A percentile compares a stretch with the other conserved stretches of the same genome.
These are phyloP conservation scores for Thaleichthys pacificus DNA, from an alignment of 2,797 vertebrate species.

Conservation along the genomic window DNA sequence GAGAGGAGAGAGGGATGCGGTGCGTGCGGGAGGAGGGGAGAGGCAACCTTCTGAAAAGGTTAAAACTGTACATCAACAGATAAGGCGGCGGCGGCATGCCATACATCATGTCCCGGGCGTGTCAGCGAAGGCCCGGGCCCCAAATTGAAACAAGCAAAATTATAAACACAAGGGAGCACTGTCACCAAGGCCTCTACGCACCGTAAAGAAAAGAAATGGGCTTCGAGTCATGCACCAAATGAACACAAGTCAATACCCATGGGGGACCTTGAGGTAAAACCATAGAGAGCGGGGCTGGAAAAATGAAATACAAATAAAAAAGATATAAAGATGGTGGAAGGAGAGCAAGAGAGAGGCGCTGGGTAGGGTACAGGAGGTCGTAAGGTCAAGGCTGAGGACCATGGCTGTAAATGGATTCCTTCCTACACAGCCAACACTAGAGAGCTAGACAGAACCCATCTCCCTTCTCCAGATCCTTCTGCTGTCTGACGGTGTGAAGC, in stretches of 20 bases:
- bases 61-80: slow-evolving; percentile 80
- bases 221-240: slow-evolving; percentile 68
- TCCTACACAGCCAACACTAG: too few species aligned
- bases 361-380: slow-evolving; percentile 7
- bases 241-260: slow-evolving; percentile 63
- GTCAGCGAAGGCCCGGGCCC: slow-evolving; percentile 67
- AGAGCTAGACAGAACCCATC: too few species aligned
- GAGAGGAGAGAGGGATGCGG: neutral
- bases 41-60: slow-evolving; percentile 76
- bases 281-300: slow-evolving; percentile 46
- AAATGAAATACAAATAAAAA: slow-evolving; percentile 44
- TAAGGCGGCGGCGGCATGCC: slow-evolving; percentile 60
- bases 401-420: slow-evolving; percentile 20
- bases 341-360: slow-evolving; percentile 28
- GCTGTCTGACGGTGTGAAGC: too few species aligned
- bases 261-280: slow-evolving; percentile 61
- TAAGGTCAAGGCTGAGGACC: slow-evolving; percentile 31
- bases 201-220: slow-evolving; percentile 71
- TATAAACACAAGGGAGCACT: slow-evolving; percentile 75
- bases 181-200: slow-evolving; percentile 68
- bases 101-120: slow-evolving; percentile 72
- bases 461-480: too few species aligned
- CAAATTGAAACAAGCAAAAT: slow-evolving; percentile 78
- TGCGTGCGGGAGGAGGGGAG: slow-evolving; percentile 20
- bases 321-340: slow-evolving; percentile 18